Evolutionary conservation across 2,113 vertebrate genomes (phyloP).

Genomic region (Ploceus nigricollis): DNA sequence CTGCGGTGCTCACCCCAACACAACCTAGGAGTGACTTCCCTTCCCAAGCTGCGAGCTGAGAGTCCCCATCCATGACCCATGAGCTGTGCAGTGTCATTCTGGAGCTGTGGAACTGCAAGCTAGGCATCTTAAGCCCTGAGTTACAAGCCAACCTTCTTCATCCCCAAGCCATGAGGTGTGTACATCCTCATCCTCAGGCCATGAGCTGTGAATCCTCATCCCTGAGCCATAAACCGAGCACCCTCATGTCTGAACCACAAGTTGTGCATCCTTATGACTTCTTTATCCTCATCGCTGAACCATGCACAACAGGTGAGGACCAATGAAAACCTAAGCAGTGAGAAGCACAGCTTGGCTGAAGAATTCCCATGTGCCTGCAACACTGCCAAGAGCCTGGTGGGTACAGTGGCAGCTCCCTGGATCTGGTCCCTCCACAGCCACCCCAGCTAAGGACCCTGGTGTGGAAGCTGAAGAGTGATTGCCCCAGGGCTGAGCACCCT

Average conservation of each 20-base stretch:
- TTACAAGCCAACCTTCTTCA: neutral
- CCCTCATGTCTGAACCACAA: neutral
- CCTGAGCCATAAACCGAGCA: neutral
- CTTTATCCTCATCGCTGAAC: neutral
- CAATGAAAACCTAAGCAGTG: neutral
- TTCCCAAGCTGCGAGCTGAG: neutral
- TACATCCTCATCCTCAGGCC: neutral
- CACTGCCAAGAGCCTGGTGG: neutral
- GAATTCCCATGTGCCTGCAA: neutral
- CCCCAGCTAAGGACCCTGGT: neutral
- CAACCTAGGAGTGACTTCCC: neutral
- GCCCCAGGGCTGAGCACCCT: neutral
- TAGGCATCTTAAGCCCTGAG: neutral
- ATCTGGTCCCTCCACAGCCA: neutral
- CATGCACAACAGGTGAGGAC: rapidly evolving
- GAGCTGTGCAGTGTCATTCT: neutral
- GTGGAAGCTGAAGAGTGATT: neutral
- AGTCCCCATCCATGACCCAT: neutral
- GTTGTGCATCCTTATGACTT: neutral
- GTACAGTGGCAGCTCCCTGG: rapidly evolving
- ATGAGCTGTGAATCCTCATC: neutral
- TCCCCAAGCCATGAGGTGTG: neutral
- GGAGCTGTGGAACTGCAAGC: neutral
- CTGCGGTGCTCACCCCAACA: rapidly evolving
- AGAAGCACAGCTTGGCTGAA: neutral